Evolutionary conservation across 2,888 invertebrate genomes (phyloP), one percentile per base, ranked within the genome.

Genomic region (Micoletzkya japonica): DNA sequence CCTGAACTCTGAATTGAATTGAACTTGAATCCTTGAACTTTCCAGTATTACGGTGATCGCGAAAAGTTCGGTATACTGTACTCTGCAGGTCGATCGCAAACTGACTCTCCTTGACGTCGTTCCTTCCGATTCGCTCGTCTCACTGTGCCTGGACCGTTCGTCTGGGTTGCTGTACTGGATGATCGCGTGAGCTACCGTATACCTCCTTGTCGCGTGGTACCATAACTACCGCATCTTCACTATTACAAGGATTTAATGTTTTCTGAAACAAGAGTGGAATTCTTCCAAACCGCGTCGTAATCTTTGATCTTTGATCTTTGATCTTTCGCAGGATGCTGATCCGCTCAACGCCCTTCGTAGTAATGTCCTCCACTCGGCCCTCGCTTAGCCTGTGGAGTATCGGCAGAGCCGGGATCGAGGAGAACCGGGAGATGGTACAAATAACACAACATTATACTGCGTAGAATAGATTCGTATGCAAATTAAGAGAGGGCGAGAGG

Each of bases 331-430:
- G 64, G 24, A 50, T 64, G 26, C 39, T 64, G 28, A 50, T 34
- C 36, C 50, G 64, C 24, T 50, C 52, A 28, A 64, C 64, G 7
- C 64, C 64, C 0, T 64, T 64, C 52, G 39, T 64, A 34, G 61
- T 61, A 7, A 49, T 61, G 28, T 17, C 6, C n/a, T 24, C 30
- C 44, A 49, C 7, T n/a, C 10, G 32, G 6, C 28, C 49, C 28
- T 24, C 44, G 28, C 30, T 49, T n/a, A n/a, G n/a, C n/a, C n/a
- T n/a, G n/a, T n/a, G n/a, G n/a, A n/a, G n/a, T n/a, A n/a, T n/a
- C n/a, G n/a, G n/a, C n/a, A n/a, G n/a, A n/a, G n/a, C n/a, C n/a
- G n/a, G n/a, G n/a, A n/a, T n/a, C n/a, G 64, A 52, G 64, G 64
- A 64, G 36, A 50, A 34, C 7, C 7, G 14, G 6, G 64, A 36